These are phyloP conservation scores for Melieria picta DNA, from an alignment of 2,888 invertebrate species.

Conservation along the genomic window DNA sequence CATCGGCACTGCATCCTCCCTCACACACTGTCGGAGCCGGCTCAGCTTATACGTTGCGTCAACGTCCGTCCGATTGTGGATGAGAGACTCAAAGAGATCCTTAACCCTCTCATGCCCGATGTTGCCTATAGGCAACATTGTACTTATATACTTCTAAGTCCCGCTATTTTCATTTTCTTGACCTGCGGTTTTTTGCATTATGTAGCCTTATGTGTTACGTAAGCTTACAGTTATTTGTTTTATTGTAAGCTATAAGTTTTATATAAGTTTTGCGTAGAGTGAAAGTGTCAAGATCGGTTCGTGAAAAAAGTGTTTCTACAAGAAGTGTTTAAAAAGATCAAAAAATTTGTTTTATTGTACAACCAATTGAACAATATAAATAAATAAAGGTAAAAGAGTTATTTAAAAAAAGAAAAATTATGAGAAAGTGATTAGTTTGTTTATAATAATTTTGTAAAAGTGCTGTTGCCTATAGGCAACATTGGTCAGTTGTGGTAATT, in stretches of 20 bases:
- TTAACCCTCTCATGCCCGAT: slow-evolving; percentile 16
- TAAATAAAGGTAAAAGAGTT: slow-evolving; percentile 38
- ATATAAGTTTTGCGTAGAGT: slow-evolving; percentile 34
- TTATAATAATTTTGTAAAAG: slow-evolving; percentile 38
- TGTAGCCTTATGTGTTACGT: slow-evolving; percentile 33
- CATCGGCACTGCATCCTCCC: slow-evolving; percentile 3
- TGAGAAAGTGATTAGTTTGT: slow-evolving; percentile 38
- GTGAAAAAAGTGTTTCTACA: slow-evolving; percentile 32
- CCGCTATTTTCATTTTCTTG: slow-evolving; percentile 21
- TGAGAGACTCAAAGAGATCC: slow-evolving; percentile 15
- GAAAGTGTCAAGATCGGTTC: slow-evolving; percentile 35
- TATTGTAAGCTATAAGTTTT: slow-evolving; percentile 33
- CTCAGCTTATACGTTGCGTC: slow-evolving; percentile 17
- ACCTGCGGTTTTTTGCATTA: slow-evolving; percentile 32
- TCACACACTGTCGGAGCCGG: slow-evolving; percentile 8
- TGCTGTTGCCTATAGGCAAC: slow-evolving; percentile 41
- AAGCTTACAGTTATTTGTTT: slow-evolving; percentile 32
- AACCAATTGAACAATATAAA: slow-evolving; percentile 30
- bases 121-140: slow-evolving; percentile 21
- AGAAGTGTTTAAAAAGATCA: slow-evolving; percentile 34
- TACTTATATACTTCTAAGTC: neutral
- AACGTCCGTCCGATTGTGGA: slow-evolving; percentile 15
- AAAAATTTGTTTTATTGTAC: slow-evolving; percentile 35
- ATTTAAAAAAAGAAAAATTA: slow-evolving; percentile 31
- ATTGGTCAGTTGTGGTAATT: slow-evolving; percentile 29